Base-by-base conservation (phyloP, 2,888 invertebrate genomes). In the Bembecia ichneumoniformis region DNA sequence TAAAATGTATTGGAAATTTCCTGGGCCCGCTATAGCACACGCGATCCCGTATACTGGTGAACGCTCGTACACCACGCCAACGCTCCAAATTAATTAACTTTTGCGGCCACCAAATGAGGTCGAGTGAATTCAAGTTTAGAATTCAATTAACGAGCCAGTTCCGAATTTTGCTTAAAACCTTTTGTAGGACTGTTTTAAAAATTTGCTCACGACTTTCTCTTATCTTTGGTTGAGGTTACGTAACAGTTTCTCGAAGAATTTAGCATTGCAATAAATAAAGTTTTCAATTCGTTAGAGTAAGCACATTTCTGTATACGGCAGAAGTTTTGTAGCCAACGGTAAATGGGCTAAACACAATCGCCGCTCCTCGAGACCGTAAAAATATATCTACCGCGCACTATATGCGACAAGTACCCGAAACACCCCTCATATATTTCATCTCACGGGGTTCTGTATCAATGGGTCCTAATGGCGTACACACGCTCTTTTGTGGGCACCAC, bases 391-490 rank as follows among this genome's bases (percentile, higher is more conserved):
- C 13, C 14, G 40, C 13, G 11, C 40, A 40, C 13, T 40, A 28
- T 9, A 11, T 40, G 40, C 40, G 40, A 14, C 40, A 40, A 40
- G 40, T 59, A 57, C 57, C 55, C 56, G 58, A 60, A 66, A 68
- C 66, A 62, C 64, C 71, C 70, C 65, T 63, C 64, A 66, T 63
- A 68, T 69, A 68, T 74, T 68, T 67, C 66, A 71, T 74, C 71
- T 67, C 68, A 58, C 59, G 66, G 67, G 68, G 65, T 62, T 60
- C 58, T 63, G 66, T 75, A 77, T 82, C 76, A 81, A 81, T 82
- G 69, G 78, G 58, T 58, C 62, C 64, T 80, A 81, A 81, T 82
- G 73, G 75, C 65, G 70, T 63, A 74, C 73, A 75, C 74, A 67
- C 60, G 60, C 58, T 66, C 70, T 68, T 74, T 74, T 73, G 67